These are phyloP conservation scores for Eunapius fragilis DNA, from an alignment of 37 sponge, comb jelly and placozoan genomes.

Conservation along the genomic window DNA sequence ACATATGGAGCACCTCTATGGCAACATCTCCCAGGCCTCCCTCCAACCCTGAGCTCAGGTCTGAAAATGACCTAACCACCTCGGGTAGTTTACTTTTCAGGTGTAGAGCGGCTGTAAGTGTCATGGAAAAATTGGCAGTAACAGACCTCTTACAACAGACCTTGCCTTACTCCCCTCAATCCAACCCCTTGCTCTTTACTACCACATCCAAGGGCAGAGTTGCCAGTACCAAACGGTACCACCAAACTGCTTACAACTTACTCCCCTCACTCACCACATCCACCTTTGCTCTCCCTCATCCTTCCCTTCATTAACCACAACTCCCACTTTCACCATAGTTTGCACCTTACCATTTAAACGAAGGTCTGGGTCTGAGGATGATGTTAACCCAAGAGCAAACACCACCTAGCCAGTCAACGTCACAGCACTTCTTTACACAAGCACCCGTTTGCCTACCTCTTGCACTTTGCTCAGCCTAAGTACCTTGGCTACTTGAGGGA, in stretches of 20 bases:
- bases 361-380: conserved; percentile 75
- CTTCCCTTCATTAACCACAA: too few species aligned
- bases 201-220: too few species aligned
- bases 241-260: too few species aligned
- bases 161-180: too few species aligned
- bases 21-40: conserved; percentile 82
- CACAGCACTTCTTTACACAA: neutral
- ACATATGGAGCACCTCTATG: conserved; percentile 81
- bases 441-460: conserved; percentile 69
- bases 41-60: conserved; percentile 69
- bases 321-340: neutral
- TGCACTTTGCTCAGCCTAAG: conserved; percentile 78
- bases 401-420: conserved; percentile 68
- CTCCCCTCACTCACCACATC: too few species aligned
- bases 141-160: too few species aligned
- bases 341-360: conserved; percentile 67
- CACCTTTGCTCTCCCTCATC: too few species aligned
- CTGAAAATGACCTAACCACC: conserved; percentile 75
- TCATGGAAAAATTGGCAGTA: neutral
- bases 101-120: conserved; percentile 51
- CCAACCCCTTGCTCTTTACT: too few species aligned
- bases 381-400: conserved; percentile 86
- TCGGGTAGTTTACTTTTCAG: conserved; percentile 82
- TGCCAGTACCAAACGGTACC: too few species aligned
- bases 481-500: conserved; percentile 59